These are phyloP conservation scores for Zoanthus solanderi DNA, from an alignment of 92 coral and sea anemone genomes.

Conservation along the genomic window DNA sequence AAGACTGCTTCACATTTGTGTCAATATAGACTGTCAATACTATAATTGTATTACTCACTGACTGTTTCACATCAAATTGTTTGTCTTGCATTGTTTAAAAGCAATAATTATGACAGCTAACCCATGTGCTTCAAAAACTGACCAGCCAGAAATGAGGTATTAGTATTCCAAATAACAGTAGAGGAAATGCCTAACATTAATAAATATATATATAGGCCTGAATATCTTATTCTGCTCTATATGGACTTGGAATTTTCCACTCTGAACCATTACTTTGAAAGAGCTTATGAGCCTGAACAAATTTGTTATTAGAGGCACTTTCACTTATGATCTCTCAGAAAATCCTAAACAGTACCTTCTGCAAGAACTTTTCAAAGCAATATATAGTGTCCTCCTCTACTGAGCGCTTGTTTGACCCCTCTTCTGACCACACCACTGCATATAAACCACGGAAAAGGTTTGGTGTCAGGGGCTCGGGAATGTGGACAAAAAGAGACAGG, in stretches of 20 bases:
- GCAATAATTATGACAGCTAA: not conserved
- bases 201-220: not conserved
- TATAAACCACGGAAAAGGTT: constrained; percentile 50
- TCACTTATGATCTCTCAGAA: not conserved
- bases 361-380: constrained; percentile 56
- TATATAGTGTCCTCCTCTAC: constrained; percentile 68
- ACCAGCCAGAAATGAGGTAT: not conserved
- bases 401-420: constrained; percentile 65
- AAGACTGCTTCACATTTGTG: not conserved
- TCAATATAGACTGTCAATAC: not conserved
- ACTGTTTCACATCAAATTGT: not conserved
- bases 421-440: constrained; percentile 62
- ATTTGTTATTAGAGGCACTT: not conserved
- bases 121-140: not conserved
- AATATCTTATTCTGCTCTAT: not conserved
- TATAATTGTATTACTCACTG: not conserved
- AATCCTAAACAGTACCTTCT: constrained; percentile 44
- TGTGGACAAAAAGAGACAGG: constrained; percentile 43
- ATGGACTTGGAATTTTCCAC: not conserved
- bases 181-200: not conserved
- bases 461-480: constrained; percentile 46
- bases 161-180: not conserved
- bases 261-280: not conserved
- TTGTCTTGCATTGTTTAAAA: not conserved
- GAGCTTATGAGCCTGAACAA: not conserved